Base-by-base conservation (phyloP, 2,113 vertebrate genomes). In the Nannospalax galili region DNA sequence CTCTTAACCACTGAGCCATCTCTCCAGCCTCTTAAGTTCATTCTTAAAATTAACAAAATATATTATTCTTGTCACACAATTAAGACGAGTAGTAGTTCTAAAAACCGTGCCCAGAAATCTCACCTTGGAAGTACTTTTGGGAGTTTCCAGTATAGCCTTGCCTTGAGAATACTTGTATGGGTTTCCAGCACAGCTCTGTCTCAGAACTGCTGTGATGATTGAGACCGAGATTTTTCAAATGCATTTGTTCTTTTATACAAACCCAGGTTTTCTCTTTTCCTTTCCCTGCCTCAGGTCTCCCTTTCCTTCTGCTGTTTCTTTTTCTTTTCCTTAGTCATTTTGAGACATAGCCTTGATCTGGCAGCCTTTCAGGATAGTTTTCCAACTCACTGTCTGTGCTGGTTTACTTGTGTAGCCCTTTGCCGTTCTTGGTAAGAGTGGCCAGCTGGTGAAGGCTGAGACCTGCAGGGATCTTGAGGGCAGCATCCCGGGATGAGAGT, bases 331-430 rank as follows among this genome's bases (percentile, higher is more conserved):
- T 72, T 64, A 82, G 35, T 35, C 45, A 58, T 77, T 80, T 82
- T 81, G 67, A 92, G 48, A 95, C 86, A 45, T 2, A 0, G 2
- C 94, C 62, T 92, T 93, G 45, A 75, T 84, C 10, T 82, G 70
- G 14, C 35, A 82, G n/a, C 42, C 74, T 82, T 72, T 78, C 65
- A 40, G 67, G 72, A 19, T 69, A 32, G 78, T 65, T 96, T 86
- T 86, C 77, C 67, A 93, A 64, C 24, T 95, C 65, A 67, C 45
- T 65, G 86, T 93, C 45, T 82, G 69, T 42, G 58, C 67, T 30
- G 77, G 32, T 92, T 90, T 72, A 11, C 24, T 62, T 30, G 45
- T 35, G 22, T 89, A 35, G 40, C 60, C n/a, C 24, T 42, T 72
- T 90, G n/a, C 56, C 74, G 37, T 48, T 15, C 40, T 75, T 65